Percentiles rank a stretch among this genome's conserved stretches.
phyloP scores from a whole-genome alignment of 2,797 vertebrate genomes.

The Poecilia picta region DNA sequence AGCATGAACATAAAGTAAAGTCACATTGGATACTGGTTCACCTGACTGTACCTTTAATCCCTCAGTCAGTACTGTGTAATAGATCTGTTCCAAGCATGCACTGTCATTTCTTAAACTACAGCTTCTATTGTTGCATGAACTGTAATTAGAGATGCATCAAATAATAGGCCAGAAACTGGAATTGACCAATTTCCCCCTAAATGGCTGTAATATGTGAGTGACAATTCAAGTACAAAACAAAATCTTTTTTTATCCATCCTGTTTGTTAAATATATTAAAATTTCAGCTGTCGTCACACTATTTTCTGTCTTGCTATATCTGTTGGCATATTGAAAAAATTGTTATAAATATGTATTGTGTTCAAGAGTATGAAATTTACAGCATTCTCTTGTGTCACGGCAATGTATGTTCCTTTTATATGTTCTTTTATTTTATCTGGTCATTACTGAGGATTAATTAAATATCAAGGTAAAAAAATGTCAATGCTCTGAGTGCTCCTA shows the following conservation, averaged over 20 bases:
- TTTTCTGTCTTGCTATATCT: neutral
- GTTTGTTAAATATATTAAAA: neutral
- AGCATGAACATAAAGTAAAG: constrained; percentile 51
- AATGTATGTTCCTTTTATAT: neutral
- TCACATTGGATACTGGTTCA: constrained; percentile 48
- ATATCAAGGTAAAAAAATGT: neutral
- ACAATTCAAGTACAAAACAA: neutral
- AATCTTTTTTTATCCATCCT: neutral
- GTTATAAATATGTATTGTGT: neutral
- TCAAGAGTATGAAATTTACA: neutral
- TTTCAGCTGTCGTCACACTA: neutral
- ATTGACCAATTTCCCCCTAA: neutral
- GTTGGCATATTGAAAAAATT: neutral
- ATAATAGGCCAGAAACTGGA: neutral
- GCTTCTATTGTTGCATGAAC: neutral
- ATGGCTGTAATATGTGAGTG: neutral
- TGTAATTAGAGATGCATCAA: neutral
- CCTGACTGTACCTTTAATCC: constrained; percentile 53
- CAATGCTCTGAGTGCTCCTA: neutral
- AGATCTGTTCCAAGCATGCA: constrained; percentile 5
- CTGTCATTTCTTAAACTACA: neutral
- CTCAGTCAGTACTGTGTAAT: constrained; percentile 14
- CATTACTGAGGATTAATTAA: neutral
- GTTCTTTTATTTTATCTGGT: neutral
- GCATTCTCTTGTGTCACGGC: neutral